Base-by-base conservation (phyloP, 1,140 invertebrate species). In the Zeugodacus cucurbitae region DNA sequence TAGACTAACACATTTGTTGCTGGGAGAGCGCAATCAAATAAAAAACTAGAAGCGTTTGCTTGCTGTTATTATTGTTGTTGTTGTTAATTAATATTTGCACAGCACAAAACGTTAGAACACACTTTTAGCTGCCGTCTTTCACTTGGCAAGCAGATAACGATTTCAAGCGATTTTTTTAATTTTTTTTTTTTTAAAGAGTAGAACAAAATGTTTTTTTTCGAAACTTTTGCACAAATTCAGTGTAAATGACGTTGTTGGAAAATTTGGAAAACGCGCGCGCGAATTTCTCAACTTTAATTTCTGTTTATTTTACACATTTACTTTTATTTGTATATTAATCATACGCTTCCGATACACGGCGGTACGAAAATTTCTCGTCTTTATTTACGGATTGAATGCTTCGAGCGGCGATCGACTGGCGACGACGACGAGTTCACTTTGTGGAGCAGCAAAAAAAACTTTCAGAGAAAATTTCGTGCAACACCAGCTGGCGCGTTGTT, bases 381-480 rank as follows among this genome's bases (percentile, higher is more conserved):
- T 82, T 82, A 29, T 82, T 82, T 82, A 82, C 74, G 48, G n/a
- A n/a, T 82, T 82, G 44, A 82, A 82, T 10, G 41, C 37, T 48
- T 82, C 74, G 74, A 82, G 74, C 74, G 74, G 41, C 22, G 37
- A 26, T 48, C 74, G 34, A 32, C 67, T 67, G 6, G 6, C 58
- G 58, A 62, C 17, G n/a, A n/a, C 22, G 58, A 8, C n/a, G n/a
- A 37, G 37, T 74, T 74, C 67, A 74, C 67, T 74, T 74, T 32
- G 67, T 22, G 67, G 20, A 37, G 74, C 41, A 48, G 74, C 41
- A 48, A 54, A 78, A 17, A 54, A 26, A 26, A n/a, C 58, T 82
- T 82, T 82, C 22, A 54, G n/a, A 41, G 7, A 48, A 82, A 82
- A 82, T 54, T 82, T 48, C n/a, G 8, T 48, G 74, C 74, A 78